Base-by-base conservation (phyloP, 2,888 invertebrate species). In the Cryptocephalus moraei region DNA sequence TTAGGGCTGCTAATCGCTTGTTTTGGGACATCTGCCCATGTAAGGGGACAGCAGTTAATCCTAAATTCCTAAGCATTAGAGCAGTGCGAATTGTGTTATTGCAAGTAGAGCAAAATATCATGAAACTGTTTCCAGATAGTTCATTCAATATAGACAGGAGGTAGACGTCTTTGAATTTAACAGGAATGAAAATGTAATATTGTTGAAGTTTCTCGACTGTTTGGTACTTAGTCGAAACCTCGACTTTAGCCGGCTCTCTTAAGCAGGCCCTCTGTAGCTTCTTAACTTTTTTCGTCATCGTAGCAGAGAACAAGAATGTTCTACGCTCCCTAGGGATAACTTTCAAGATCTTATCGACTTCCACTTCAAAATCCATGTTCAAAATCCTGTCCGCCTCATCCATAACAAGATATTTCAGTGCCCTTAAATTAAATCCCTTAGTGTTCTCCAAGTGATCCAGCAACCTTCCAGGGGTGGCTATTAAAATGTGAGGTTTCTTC, bases 21-120 rank as follows among this genome's bases (percentile, higher is more conserved):
- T 94, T 91, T 73, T 99, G 99, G 10, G 91, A 86, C 94, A 99
- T 95, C 74, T 99, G 95, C 0, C 99, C 99, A 70, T 99, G 94
- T n/a, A 99, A 75, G 1, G 99, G 96, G 42, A 99, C 91, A 0
- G 96, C 97, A 1, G 87, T 83, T 50, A 97, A 78, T 8, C 97
- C 96, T 9, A 99, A 77, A 65, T 89, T 88, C 42, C 96, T 78
- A 49, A 99, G 73, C 70, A 97, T 78, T 34, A 96, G 73, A 0
- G 96, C 93, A 0, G 88, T 84, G 49, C 92, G 80, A 51, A 94
- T 81, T 0, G 96, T 92, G 64, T 89, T 88, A 49, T 87, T 91
- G 68, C 97, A 97, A 0, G 97, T 99, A 39, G 88, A 81, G 68
- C 94, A 95, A 72, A 99, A 99, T 57, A 99, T 87, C 80, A 99